Evolutionary conservation across 1,140 invertebrate genomes (phyloP).

Genomic region (Carposina sasakii): DNA sequence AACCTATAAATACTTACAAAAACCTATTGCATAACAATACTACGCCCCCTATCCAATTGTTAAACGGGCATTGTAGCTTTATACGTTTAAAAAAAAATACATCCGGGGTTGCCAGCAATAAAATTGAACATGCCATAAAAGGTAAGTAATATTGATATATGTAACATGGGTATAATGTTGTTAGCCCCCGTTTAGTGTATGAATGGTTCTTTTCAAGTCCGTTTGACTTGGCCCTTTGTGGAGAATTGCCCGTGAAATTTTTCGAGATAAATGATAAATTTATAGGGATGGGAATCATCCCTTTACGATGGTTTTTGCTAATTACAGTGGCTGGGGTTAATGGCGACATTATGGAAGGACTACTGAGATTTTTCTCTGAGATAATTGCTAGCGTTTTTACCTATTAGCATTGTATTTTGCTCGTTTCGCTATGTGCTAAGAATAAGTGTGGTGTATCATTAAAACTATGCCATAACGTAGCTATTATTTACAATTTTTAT

Average conservation of each 20-base stretch:
- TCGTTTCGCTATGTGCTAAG: no score
- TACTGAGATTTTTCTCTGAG: no score
- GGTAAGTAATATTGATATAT: conserved; percentile 69
- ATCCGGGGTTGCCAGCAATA: conserved; percentile 54
- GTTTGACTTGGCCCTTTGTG: conserved; percentile 65
- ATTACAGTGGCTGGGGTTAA: conserved; percentile 49
- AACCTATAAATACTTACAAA: conserved; percentile 38
- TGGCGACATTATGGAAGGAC: no score
- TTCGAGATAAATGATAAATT: conserved; percentile 57
- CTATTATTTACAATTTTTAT: no score
- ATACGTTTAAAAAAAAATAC: conserved; percentile 43
- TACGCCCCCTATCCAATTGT: conserved; percentile 59
- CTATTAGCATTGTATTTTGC: no score
- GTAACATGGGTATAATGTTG: conserved; percentile 71
- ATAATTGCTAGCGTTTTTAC: no score
- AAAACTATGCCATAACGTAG: no score
- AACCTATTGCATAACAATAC: conserved; percentile 68
- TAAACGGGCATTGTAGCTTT: conserved; percentile 41
- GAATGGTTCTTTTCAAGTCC: conserved; percentile 52
- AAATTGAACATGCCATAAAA: conserved; percentile 65
- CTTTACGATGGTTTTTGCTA: conserved; percentile 33
- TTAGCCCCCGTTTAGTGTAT: conserved; percentile 57
- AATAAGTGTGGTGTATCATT: no score
- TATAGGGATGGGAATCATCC: conserved; percentile 15
- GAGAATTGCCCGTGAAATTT: conserved; percentile 62